phyloP scores from a whole-genome alignment of 2,888 invertebrate genomes.

The Melolontha melolontha region DNA sequence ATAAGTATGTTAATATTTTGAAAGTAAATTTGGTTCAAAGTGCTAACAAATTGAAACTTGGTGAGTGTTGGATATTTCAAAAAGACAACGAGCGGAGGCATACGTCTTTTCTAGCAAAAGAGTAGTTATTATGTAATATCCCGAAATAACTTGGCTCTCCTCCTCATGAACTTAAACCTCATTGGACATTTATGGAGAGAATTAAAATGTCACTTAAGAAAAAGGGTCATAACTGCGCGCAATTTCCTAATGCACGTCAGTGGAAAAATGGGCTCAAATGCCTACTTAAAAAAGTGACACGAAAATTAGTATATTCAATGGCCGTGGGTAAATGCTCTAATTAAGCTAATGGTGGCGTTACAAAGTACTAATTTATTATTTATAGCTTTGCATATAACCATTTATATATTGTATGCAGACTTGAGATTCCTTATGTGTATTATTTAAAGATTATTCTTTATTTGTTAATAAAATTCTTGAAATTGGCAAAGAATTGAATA shows the following conservation, averaged over 20 bases:
- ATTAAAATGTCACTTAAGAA: neutral
- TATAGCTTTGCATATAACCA: too few species aligned
- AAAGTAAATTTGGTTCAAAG: slow-evolving; percentile 4
- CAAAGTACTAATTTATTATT: too few species aligned
- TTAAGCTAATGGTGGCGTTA: neutral
- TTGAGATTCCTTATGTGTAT: too few species aligned
- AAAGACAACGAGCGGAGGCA: neutral
- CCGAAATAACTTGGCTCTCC: slow-evolving; percentile 14
- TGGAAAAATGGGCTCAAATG: slow-evolving; percentile 5
- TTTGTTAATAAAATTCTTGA: too few species aligned
- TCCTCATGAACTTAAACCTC: slow-evolving; percentile 29
- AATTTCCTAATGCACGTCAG: neutral
- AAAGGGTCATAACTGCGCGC: neutral
- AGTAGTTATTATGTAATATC: slow-evolving; percentile 26
- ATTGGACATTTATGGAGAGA: slow-evolving; percentile 27
- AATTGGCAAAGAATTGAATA: too few species aligned
- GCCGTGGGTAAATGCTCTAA: neutral
- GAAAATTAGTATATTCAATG: slow-evolving; percentile 5
- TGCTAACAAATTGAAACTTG: slow-evolving; percentile 1
- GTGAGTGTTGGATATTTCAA: slow-evolving; percentile 2
- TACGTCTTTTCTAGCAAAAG: slow-evolving; percentile 6
- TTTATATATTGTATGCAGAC: too few species aligned
- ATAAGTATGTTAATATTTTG: slow-evolving; percentile 11
- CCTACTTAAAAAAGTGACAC: slow-evolving; percentile 8
- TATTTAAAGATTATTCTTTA: too few species aligned